phyloP scores from a whole-genome alignment of 2,888 invertebrate species.

The Sicus ferrugineus region DNA sequence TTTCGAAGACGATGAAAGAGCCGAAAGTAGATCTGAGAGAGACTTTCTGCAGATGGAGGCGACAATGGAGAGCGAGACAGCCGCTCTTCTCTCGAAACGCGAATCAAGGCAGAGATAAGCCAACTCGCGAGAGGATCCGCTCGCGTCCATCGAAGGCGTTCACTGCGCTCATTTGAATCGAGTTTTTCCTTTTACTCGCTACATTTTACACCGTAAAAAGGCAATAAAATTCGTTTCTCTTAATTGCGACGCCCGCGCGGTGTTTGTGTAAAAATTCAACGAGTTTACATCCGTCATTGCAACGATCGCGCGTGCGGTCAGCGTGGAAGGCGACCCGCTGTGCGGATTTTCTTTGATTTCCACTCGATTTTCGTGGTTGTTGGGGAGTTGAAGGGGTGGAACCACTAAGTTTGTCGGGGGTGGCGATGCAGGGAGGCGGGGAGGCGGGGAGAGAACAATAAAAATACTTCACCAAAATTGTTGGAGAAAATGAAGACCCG shows the following conservation, averaged over 20 bases:
- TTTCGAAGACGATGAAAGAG: too few species aligned
- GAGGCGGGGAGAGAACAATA: background rate
- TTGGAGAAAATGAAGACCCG: constrained; percentile 48
- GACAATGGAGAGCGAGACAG: too few species aligned
- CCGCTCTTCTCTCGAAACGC: too few species aligned
- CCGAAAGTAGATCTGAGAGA: too few species aligned
- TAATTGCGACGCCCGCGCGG: background rate
- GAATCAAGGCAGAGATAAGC: too few species aligned
- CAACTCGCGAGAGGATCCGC: too few species aligned
- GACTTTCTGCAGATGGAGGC: too few species aligned
- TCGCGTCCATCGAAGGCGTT: too few species aligned
- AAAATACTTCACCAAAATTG: constrained; percentile 42
- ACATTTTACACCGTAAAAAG: constrained; percentile 39
- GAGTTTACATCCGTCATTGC: constrained; percentile 48
- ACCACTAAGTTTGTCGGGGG: background rate
- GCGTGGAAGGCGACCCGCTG: constrained; percentile 39
- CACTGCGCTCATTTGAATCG: too few species aligned
- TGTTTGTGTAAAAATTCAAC: constrained; percentile 36
- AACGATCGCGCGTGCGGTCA: constrained; percentile 49
- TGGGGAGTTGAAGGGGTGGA: background rate
- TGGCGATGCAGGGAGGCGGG: background rate
- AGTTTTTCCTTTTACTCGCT: too few species aligned
- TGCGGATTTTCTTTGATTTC: constrained; percentile 41
- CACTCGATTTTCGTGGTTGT: background rate
- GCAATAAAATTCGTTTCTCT: constrained; percentile 35